Conservation (phyloP, 1,140 invertebrate species). For the Limonius californicus region DNA sequence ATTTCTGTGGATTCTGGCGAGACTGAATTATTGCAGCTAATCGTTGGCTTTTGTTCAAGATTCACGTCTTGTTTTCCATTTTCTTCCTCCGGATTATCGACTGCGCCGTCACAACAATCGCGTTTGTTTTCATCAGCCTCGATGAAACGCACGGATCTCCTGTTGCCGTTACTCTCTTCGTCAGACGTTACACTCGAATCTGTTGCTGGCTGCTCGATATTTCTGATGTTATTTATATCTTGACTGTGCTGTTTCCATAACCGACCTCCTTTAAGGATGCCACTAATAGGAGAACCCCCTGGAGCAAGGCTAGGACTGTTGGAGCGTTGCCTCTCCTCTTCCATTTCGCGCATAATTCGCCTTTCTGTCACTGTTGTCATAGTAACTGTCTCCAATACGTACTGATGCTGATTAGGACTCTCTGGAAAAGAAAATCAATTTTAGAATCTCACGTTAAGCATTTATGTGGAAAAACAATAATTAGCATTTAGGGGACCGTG, state of each 20-base stretch:
- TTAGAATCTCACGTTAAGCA: too few relatives aligned
- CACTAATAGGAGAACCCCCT: constrained; percentile 51
- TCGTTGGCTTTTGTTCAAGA: constrained; percentile 19
- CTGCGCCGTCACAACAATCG: constrained; percentile 37
- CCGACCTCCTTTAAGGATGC: constrained; percentile 61
- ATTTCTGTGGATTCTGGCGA: constrained; percentile 50
- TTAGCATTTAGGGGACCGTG: too few relatives aligned
- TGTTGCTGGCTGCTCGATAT: constrained; percentile 9
- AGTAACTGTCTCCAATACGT: constrained; percentile 61
- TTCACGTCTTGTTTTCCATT: constrained; percentile 20
- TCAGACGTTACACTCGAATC: constrained; percentile 45
- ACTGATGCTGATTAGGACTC: constrained; percentile 50
- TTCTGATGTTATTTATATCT: constrained; percentile 37
- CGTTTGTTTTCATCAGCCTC: constrained; percentile 41
- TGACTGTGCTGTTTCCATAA: constrained; percentile 55
- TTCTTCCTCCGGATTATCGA: constrained; percentile 31
- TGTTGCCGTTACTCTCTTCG: constrained; percentile 48
- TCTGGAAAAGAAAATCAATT: constrained; percentile 19
- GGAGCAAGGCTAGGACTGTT: constrained; percentile 39
- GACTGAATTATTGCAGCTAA: constrained; percentile 15
- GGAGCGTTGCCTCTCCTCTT: constrained; percentile 22
- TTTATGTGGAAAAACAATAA: too few relatives aligned
- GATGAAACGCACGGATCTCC: constrained; percentile 52
- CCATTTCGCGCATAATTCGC: constrained; percentile 37
- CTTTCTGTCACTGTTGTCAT: constrained; percentile 66